Evolutionary conservation across 1,140 invertebrate species (phyloP), one percentile per base, ranked within the genome.

Genomic region (Heliconius hewitsoni): DNA sequence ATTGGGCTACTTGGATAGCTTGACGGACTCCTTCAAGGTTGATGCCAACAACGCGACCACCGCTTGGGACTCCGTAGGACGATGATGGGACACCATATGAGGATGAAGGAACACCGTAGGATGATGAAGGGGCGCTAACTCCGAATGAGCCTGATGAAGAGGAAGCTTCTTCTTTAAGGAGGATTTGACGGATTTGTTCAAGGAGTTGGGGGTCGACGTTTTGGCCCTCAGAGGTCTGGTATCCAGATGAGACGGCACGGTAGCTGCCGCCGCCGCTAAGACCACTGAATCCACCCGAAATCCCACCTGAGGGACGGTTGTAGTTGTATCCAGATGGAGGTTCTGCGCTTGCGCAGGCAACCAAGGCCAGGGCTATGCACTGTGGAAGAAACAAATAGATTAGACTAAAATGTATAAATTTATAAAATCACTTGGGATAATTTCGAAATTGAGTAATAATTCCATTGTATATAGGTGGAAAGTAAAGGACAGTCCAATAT

Each of bases 11-110:
- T 85, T 97, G 96, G 92, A 97, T 97, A 81, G 96, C 97, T 83
- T 97, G 97, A 87, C 96, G 96, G 90, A 97, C 96, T 71, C 96
- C 96, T 83, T 97, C 97, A 74, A 97, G 95, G 91, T 97, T 96
- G 91, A 97, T 96, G 76, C 96, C 97, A 74, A 97, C 96, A 42
- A 97, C 96, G 76, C 96, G 95, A 90, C 84, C 82, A 46, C 82
- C 79, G 95, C 95, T 73, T 90, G 96, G 96, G 2, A 95, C 96
- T 74, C 96, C 96, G 88, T 96, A 96, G 60, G 85, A 87, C 73
- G 95, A 91, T 70, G 95, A 95, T 19, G 96, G 96, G n/a, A 91
- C 95, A 18, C 96, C 96, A 91, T 96, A 96, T 70, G 95, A 95
- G 6, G 95, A 94, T 5, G 96, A 96, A 60, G 96, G 96, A 50